Evolutionary conservation across 2,888 invertebrate species (phyloP), one percentile per base, ranked within the genome.

Genomic region (Unio pictorum): DNA sequence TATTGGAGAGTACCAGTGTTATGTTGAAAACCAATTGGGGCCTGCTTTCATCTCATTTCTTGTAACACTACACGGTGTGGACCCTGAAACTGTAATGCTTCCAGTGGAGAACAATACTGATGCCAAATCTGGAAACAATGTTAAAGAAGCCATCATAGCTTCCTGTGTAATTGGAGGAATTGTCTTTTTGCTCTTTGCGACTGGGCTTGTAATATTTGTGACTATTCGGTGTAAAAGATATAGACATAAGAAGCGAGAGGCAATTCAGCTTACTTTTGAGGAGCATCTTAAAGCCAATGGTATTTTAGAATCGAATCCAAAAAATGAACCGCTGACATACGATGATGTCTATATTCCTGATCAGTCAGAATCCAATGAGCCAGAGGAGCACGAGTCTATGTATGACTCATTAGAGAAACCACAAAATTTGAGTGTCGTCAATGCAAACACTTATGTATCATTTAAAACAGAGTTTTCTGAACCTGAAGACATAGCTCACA

Each of bases 381-480:
- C 66, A 17, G 73, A 75, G 34, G 73, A 75, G 26, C 64, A 68
- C 30, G 74, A 72, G 45, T 75, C 75, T 17, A 65, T 74, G 67
- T 75, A 75, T 45, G 75, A 78, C 59, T 75, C 78, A 0, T 65
- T 78, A 64, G 75, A 78, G 57, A 59, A 72, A 34, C 75, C 78
- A 23, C 56, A 72, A 54, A 58, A 71, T 11, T 66, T 73, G 6
- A 78, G 75, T 58, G 68, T 73, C 17, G 67, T 72, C 26, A 81
- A 83, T 54, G 83, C 81, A 34, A 84, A 84, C 75, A 87, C 85
- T 1, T 87, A 87, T 71, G 81, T 87, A n/a, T 87, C 86, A 64
- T 87, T 87, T 71, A 83, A 83, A 71, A 79, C 83, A 20, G 84
- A 85, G 64, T 78, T 81, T 61, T 81, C 83, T 3, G 85, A 86